Evolutionary conservation across 2,113 vertebrate species (phyloP).

Genomic region (Aptenodytes forsteri): DNA sequence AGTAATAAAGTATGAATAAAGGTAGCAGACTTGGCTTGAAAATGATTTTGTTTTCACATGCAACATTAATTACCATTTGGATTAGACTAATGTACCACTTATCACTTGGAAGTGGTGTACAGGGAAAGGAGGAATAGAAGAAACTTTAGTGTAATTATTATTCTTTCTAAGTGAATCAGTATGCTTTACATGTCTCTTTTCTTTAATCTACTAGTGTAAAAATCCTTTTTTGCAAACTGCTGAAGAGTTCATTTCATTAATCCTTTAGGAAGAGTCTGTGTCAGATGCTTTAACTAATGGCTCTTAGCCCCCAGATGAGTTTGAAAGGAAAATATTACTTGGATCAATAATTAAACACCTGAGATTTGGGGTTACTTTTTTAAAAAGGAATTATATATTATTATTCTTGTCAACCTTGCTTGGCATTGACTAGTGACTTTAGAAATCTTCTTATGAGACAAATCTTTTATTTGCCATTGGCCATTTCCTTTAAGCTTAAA

Average conservation of each 20-base stretch:
- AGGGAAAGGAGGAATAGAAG: not conserved
- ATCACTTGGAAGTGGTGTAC: not conserved
- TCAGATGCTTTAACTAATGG: constrained; percentile 54
- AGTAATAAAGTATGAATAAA: not conserved
- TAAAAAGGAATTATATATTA: not conserved
- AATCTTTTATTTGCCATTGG: constrained; percentile 40
- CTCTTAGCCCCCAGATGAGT: constrained; percentile 12
- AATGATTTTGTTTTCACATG: not conserved
- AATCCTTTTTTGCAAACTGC: constrained; percentile 37
- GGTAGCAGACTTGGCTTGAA: not conserved
- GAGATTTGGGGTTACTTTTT: constrained; percentile 31
- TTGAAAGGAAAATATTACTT: constrained; percentile 58
- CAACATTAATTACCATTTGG: constrained; percentile 21
- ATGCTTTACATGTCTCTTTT: constrained; percentile 40
- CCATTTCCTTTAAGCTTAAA: constrained; percentile 28
- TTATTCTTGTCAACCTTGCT: constrained; percentile 36
- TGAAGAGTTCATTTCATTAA: constrained; percentile 64
- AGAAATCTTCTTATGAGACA: constrained; percentile 40
- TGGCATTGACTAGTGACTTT: constrained; percentile 14
- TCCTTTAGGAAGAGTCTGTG: constrained; percentile 56
- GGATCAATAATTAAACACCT: constrained; percentile 70
- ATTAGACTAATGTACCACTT: not conserved
- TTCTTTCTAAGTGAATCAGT: not conserved
- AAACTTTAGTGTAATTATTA: constrained; percentile 30
- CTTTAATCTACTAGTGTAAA: constrained; percentile 51